phyloP scores from a whole-genome alignment of 2,888 invertebrate species.

The Cerceris rybyensis region DNA sequence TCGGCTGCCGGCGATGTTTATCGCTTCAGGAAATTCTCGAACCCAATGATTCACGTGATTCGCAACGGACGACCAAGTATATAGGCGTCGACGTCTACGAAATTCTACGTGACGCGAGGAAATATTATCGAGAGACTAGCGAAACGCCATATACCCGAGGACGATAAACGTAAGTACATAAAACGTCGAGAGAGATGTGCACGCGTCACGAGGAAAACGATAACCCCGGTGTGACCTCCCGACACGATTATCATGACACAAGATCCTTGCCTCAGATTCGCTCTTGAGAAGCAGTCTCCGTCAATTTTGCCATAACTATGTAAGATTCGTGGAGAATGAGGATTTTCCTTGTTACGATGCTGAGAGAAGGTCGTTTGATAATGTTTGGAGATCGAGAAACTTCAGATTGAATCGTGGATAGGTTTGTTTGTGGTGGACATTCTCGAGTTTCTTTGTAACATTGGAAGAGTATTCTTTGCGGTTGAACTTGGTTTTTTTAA shows the following conservation, averaged over 20 bases:
- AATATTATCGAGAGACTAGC: not conserved
- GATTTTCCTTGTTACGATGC: not conserved
- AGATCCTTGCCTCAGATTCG: constrained; percentile 52
- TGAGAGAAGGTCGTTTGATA: not conserved
- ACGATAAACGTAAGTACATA: constrained; percentile 17
- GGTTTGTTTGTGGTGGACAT: too few relatives aligned
- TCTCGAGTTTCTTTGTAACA: too few relatives aligned
- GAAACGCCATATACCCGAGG: constrained; percentile 2
- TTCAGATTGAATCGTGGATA: not conserved
- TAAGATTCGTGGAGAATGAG: not conserved
- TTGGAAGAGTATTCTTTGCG: too few relatives aligned
- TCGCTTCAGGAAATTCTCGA: constrained; percentile 14
- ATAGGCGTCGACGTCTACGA: constrained; percentile 19
- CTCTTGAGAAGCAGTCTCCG: not conserved
- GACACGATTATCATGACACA: constrained; percentile 57
- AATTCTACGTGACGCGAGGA: constrained; percentile 32
- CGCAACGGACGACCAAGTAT: not conserved
- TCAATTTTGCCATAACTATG: not conserved
- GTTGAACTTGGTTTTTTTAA: too few relatives aligned
- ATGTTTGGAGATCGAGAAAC: not conserved
- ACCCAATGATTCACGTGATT: constrained; percentile 50
- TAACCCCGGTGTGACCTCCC: constrained; percentile 61
- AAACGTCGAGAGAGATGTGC: constrained; percentile 15
- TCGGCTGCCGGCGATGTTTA: not conserved
- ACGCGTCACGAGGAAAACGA: constrained; percentile 41